A percentile compares a stretch with the other conserved stretches of the same genome.
These are phyloP conservation scores for Meloidogyne exigua DNA, from an alignment of 1,140 invertebrate genomes.

Conservation along the genomic window DNA sequence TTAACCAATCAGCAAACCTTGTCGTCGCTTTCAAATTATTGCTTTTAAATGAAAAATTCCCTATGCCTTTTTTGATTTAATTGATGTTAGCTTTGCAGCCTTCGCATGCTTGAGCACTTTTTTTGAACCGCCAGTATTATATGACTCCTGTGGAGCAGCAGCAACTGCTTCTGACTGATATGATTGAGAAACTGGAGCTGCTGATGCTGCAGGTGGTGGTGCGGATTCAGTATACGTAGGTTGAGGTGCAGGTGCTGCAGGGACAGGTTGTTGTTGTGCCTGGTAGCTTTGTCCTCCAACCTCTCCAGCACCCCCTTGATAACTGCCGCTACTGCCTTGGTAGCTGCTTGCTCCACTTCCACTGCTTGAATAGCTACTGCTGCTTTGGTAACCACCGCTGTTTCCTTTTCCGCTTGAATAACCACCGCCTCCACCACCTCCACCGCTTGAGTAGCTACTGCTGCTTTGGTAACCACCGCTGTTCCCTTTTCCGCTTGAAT, in stretches of 20 bases:
- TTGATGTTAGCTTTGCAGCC: background rate
- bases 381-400: no score
- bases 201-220: background rate
- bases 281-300: background rate
- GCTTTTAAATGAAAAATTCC: background rate
- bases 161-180: slow-evolving; percentile 5
- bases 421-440: background rate
- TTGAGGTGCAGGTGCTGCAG: slow-evolving; percentile 4
- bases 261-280: background rate
- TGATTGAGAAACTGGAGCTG: slow-evolving; percentile 10
- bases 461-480: background rate
- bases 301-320: background rate
- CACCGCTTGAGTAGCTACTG: background rate
- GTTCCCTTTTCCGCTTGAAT: background rate
- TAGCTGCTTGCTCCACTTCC: background rate
- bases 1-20: background rate
- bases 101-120: background rate
- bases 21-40: background rate
- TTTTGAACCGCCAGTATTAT: background rate
- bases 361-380: background rate
- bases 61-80: background rate
- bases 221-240: background rate
- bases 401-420: background rate
- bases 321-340: background rate
- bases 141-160: slow-evolving; percentile 1